Conservation (phyloP, 2,113 vertebrate species). For the Spermophilus dauricus region DNA sequence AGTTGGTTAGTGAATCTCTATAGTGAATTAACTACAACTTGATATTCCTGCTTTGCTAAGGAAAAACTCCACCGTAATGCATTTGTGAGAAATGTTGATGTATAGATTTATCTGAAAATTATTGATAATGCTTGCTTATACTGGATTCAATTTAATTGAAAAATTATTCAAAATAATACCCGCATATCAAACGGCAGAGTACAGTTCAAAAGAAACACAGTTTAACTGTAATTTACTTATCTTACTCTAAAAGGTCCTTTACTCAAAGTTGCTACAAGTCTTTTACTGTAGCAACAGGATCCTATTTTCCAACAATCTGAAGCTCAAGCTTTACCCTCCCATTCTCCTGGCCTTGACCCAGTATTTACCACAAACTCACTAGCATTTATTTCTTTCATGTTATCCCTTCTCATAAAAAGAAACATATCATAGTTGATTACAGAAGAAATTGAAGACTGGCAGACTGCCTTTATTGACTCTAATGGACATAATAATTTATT, state of each 20-base stretch:
- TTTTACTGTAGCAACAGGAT: background rate
- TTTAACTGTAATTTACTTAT: background rate
- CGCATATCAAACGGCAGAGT: background rate
- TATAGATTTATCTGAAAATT: slow-evolving; percentile 45
- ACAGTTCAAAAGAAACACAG: background rate
- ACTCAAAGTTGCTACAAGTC: background rate
- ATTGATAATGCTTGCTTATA: background rate
- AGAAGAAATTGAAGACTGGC: background rate
- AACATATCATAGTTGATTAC: background rate
- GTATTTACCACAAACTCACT: background rate
- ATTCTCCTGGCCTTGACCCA: background rate
- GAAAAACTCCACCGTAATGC: background rate
- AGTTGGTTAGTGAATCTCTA: background rate
- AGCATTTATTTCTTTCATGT: background rate
- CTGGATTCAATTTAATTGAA: background rate
- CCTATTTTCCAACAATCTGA: background rate
- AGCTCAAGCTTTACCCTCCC: background rate
- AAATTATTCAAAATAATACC: background rate
- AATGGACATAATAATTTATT: background rate
- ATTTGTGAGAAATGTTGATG: slow-evolving; percentile 13
- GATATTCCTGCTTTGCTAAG: slow-evolving; percentile 30
- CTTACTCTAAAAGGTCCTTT: background rate
- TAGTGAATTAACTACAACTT: background rate
- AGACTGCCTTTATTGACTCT: slow-evolving; percentile 9
- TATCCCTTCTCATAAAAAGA: background rate